Percentiles rank a stretch among this genome's conserved stretches.
Evolutionary conservation across 2,888 invertebrate genomes (phyloP).

Genomic region (Lymantria monacha): DNA sequence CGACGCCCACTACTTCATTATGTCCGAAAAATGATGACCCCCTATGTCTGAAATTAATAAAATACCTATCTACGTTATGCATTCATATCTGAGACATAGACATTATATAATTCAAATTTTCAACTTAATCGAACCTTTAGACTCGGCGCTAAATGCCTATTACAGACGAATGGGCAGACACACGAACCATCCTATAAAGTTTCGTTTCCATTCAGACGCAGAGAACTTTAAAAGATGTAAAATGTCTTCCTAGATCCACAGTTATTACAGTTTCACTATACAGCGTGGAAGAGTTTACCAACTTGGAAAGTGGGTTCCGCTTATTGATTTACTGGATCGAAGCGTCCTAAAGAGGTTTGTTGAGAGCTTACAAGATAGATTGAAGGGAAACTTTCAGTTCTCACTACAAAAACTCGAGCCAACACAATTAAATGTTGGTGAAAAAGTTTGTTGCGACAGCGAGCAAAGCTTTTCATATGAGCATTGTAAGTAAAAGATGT

Average conservation of each 20-base stretch:
- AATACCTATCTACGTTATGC: too few relatives aligned
- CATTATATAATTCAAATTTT: too few relatives aligned
- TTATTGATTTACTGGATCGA: constrained; percentile 60
- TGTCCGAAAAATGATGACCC: too few relatives aligned
- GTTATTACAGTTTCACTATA: constrained; percentile 4
- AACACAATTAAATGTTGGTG: constrained; percentile 37
- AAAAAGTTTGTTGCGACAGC: constrained; percentile 21
- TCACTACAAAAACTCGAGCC: constrained; percentile 29
- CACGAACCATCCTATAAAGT: too few relatives aligned
- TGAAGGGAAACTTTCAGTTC: constrained; percentile 33
- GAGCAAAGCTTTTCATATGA: constrained; percentile 4
- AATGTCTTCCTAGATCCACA: constrained; percentile 15
- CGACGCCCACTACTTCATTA: too few relatives aligned
- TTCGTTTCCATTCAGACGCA: too few relatives aligned
- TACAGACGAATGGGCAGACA: too few relatives aligned
- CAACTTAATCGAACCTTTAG: too few relatives aligned
- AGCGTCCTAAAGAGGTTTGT: constrained; percentile 51
- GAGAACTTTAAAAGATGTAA: not conserved
- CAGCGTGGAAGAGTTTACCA: constrained; percentile 52
- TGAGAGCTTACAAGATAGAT: constrained; percentile 42
- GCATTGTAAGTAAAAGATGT: not conserved
- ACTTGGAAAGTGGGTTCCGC: constrained; percentile 53
- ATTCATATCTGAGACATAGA: too few relatives aligned
- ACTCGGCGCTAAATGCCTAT: too few relatives aligned
- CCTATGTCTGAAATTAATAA: too few relatives aligned